Evolutionary conservation across 2,888 invertebrate species (phyloP).

Genomic region (Tetheella fluctuosa): DNA sequence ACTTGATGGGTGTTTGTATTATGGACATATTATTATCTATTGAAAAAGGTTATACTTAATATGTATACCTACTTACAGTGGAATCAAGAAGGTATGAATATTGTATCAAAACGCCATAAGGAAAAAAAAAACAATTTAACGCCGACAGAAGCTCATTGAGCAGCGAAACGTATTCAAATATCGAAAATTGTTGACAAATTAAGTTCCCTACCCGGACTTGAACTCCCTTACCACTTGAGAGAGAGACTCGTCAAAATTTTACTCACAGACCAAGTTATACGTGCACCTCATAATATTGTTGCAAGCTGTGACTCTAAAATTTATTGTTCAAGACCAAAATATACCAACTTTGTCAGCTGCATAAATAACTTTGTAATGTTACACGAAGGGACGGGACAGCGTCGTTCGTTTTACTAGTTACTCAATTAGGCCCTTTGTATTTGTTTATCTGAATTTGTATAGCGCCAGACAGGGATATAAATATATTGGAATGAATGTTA

Average conservation of each 20-base stretch:
- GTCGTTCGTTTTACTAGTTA: slow-evolving; percentile 84
- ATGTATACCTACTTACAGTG: no score
- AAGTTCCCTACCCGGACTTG: slow-evolving; percentile 77
- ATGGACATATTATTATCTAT: no score
- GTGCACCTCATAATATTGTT: background rate
- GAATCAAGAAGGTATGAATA: background rate
- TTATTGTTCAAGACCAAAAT: slow-evolving; percentile 41
- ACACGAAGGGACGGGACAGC: slow-evolving; percentile 77
- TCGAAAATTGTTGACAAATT: slow-evolving; percentile 85
- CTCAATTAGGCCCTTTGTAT: slow-evolving; percentile 85
- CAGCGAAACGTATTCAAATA: slow-evolving; percentile 83
- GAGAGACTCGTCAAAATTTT: slow-evolving; percentile 75
- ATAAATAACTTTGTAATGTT: slow-evolving; percentile 50
- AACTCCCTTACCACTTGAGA: slow-evolving; percentile 82
- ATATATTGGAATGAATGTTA: slow-evolving; percentile 30
- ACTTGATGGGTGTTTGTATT: no score
- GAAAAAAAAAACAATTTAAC: slow-evolving; percentile 79
- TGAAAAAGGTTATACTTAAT: no score
- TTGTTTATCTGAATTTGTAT: slow-evolving; percentile 84
- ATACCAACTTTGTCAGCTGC: slow-evolving; percentile 23
- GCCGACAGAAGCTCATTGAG: slow-evolving; percentile 82
- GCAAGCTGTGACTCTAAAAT: slow-evolving; percentile 11
- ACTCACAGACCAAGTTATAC: slow-evolving; percentile 47
- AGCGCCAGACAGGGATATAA: slow-evolving; percentile 60
- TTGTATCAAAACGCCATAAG: slow-evolving; percentile 44